A percentile compares a stretch with the other conserved stretches of the same genome.
Conservation (phyloP, 2,797 vertebrate species). For the Trachurus trachurus region DNA sequence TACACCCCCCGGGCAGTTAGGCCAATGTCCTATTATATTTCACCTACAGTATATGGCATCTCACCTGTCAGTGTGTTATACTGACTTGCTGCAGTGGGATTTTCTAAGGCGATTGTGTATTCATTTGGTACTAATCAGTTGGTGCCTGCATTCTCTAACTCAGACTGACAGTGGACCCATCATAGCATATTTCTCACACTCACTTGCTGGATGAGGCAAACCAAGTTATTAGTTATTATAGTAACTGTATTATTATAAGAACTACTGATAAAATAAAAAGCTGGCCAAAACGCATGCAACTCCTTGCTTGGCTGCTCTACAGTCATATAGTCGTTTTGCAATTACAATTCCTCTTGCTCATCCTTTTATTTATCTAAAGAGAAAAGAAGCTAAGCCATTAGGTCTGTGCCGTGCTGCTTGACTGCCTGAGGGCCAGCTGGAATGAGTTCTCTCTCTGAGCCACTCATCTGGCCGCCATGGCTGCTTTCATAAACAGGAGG, state of each 20-base stretch:
- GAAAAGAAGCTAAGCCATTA: conserved; percentile 74
- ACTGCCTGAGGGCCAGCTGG: conserved; percentile 83
- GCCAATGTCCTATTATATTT: conserved; percentile 14
- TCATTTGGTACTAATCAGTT: conserved; percentile 54
- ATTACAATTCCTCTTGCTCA: conserved; percentile 63
- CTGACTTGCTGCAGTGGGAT: conserved; percentile 39
- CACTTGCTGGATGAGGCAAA: conserved; percentile 43
- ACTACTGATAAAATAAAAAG: conserved; percentile 48
- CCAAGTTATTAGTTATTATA: conserved; percentile 67
- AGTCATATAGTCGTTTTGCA: conserved; percentile 67
- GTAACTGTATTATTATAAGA: conserved; percentile 58
- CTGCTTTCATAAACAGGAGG: conserved; percentile 86
- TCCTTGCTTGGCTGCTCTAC: conserved; percentile 60
- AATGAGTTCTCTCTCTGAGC: conserved; percentile 80
- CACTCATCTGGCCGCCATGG: conserved; percentile 85
- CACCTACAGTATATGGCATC: conserved; percentile 22
- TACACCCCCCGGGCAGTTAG: not conserved
- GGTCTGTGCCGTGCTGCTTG: conserved; percentile 73
- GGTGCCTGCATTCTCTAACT: conserved; percentile 65
- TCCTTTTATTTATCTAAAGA: conserved; percentile 79
- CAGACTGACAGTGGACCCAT: conserved; percentile 65
- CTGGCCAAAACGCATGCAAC: conserved; percentile 51
- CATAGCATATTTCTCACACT: conserved; percentile 60
- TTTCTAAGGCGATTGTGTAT: conserved; percentile 53
- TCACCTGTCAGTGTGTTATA: conserved; percentile 47